Evolutionary conservation across 23 tunicate genomes (phyloP).

Genomic region (Halocynthia aurantium): DNA sequence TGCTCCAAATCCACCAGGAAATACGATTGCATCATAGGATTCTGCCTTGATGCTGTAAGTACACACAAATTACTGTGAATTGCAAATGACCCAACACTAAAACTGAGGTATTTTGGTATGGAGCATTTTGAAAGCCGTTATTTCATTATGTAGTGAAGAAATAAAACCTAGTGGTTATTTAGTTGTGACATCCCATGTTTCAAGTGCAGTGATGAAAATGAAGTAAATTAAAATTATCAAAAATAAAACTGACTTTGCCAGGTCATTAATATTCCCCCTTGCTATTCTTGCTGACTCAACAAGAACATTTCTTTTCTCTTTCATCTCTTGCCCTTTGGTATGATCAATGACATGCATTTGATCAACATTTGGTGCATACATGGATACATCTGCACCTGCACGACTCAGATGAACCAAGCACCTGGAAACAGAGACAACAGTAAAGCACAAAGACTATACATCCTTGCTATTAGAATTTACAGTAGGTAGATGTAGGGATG

Average conservation of each 20-base stretch:
- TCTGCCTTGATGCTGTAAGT: slow-evolving; percentile 19
- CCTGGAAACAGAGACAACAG: slow-evolving; percentile 11
- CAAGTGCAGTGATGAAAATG: no score
- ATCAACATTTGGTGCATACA: slow-evolving; percentile 74
- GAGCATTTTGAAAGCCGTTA: no score
- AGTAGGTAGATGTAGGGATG: no score
- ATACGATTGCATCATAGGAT: slow-evolving; percentile 62
- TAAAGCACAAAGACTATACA: no score
- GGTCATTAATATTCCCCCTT: slow-evolving; percentile 59
- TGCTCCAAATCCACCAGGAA: slow-evolving; percentile 99
- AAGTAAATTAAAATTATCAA: no score
- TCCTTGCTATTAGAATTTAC: no score
- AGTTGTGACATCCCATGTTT: no score
- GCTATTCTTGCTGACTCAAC: slow-evolving; percentile 89
- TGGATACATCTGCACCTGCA: slow-evolving; percentile 52
- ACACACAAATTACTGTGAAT: no score
- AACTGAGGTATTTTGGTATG: no score
- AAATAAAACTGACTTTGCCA: slow-evolving; percentile 36
- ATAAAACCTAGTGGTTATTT: no score
- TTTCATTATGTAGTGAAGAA: no score
- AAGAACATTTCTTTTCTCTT: slow-evolving; percentile 64
- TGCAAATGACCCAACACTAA: no score
- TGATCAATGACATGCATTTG: slow-evolving; percentile 91
- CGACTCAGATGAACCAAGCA: slow-evolving; percentile 80
- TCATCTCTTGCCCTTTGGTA: slow-evolving; percentile 56